These are phyloP conservation scores for Sebastes taczanowskii DNA, from an alignment of 2,797 vertebrate species.

Conservation along the genomic window DNA sequence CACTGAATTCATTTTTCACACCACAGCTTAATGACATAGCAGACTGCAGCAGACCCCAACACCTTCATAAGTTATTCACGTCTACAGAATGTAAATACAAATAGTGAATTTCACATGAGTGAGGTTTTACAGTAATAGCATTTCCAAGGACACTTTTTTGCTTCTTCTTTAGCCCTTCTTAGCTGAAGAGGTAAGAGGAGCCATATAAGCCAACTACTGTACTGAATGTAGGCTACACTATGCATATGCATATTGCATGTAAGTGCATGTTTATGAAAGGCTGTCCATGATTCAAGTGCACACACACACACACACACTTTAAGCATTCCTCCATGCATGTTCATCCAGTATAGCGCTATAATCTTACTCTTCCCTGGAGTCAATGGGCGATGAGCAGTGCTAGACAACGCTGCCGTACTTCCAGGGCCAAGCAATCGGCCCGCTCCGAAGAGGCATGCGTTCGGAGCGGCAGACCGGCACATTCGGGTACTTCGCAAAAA, in stretches of 20 bases:
- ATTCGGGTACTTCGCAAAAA: too few relatives aligned
- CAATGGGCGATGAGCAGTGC: too few relatives aligned
- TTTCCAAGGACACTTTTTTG: not conserved
- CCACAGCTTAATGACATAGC: not conserved
- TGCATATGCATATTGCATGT: not conserved
- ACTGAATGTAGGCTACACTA: not conserved
- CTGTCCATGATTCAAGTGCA: not conserved
- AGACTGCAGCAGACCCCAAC: not conserved
- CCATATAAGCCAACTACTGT: too few relatives aligned
- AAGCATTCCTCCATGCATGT: not conserved
- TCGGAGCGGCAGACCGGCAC: too few relatives aligned
- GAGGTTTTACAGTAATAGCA: not conserved
- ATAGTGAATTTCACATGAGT: too few relatives aligned
- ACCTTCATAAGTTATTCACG: not conserved
- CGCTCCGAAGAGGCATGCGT: too few relatives aligned
- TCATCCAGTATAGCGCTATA: not conserved
- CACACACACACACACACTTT: not conserved
- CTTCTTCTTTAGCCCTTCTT: not conserved
- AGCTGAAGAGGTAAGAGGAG: not conserved
- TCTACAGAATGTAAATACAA: not conserved
- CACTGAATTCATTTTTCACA: not conserved
- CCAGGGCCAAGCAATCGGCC: too few relatives aligned
- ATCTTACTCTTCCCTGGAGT: not conserved
- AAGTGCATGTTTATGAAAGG: too few relatives aligned
- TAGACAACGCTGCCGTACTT: too few relatives aligned